Evolutionary conservation across 2,797 vertebrate species (phyloP), one percentile per base, ranked within the genome.

Genomic region (Tapera naevia): DNA sequence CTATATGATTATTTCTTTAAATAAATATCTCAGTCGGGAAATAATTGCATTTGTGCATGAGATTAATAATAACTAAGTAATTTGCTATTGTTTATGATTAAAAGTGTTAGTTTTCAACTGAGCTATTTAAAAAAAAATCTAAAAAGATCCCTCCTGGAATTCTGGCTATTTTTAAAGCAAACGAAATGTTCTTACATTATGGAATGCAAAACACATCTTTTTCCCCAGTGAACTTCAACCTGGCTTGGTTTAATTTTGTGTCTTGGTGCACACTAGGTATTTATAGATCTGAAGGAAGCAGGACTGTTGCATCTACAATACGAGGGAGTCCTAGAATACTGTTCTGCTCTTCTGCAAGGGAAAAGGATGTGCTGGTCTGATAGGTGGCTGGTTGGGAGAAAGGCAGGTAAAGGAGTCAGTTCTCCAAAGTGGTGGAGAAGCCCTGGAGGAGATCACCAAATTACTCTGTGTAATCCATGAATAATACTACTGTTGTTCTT

Each of bases 41-140:
- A 91, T 90, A 91, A 94, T 90, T 95, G 58, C n/a, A 24, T 90
- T 67, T 80, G 57, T 82, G 71, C 64, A 61, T 87, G 71, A 74
- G 41, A 82, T 78, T 93, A 91, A 80, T 88, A 81, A 85, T 18
- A 92, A 32, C 56, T 22, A 46, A 69, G 50, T 83, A 93, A 85
- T 93, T 90, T 78, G 46, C 67, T 86, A 33, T 92, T 92, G 82
- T 43, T 89, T 96, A 88, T 88, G 80, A 70, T 91, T 66, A 66
- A 51, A 27, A 73, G 14, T 57, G 32, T 24, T 87, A 37, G 8
- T 82, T 90, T 91, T 88, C 41, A 85, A 33, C 14, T 8, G 37
- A 93, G 91, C 56, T 88, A 22, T 87, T 93, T 67, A 51, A 82
- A 92, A 82, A 92, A n/a, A 48, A 91, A 75, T 33, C 56, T 30